phyloP scores from a whole-genome alignment of 2,888 invertebrate genomes.

The Trachelus tabidus region DNA sequence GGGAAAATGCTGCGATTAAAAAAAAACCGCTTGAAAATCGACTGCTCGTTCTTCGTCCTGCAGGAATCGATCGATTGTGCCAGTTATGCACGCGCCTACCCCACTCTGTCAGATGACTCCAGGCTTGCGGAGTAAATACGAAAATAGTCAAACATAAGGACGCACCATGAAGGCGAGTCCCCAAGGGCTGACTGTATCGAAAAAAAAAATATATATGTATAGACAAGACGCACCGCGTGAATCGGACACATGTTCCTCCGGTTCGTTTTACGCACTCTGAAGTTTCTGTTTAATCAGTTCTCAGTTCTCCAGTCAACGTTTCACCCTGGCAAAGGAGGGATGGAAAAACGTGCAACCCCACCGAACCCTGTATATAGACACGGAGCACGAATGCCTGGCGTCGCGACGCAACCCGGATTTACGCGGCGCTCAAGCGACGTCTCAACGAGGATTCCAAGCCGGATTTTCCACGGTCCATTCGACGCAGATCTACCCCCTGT shows the following conservation, averaged over 20 bases:
- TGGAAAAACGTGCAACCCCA: background rate
- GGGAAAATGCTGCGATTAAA: background rate
- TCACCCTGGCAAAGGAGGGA: background rate
- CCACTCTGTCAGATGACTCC: background rate
- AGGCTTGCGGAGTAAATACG: background rate
- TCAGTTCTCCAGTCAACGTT: background rate
- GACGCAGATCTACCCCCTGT: background rate
- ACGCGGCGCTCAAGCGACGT: background rate
- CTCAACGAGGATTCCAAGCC: background rate
- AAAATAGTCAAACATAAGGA: background rate
- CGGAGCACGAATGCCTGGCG: background rate
- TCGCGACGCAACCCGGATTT: background rate
- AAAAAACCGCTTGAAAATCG: background rate
- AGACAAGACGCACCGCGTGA: slow-evolving; percentile 14
- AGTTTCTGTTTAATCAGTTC: slow-evolving; percentile 4
- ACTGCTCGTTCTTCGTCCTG: background rate
- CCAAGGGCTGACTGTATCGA: background rate
- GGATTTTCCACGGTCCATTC: background rate
- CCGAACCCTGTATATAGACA: background rate
- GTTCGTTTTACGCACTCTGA: background rate
- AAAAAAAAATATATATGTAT: background rate
- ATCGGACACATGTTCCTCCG: slow-evolving; percentile 16
- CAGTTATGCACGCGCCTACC: background rate
- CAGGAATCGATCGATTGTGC: background rate
- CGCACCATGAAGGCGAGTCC: background rate